Conservation (phyloP, 2,888 invertebrate species). For the Mongoloraphidia duomilia region DNA sequence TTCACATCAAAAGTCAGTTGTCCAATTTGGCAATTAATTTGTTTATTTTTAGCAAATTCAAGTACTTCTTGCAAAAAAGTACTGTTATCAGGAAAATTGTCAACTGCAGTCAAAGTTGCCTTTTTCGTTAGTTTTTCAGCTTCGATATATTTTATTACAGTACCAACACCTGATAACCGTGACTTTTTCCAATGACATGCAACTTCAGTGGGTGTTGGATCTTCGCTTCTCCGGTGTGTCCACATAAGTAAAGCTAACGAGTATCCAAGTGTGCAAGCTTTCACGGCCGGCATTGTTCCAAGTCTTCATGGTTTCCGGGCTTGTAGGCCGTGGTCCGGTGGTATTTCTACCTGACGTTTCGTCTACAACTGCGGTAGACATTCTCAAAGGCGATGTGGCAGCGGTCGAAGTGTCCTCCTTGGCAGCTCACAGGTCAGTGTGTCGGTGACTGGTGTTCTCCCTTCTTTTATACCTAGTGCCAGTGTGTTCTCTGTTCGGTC, state of each 20-base stretch:
- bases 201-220: constrained; percentile 11
- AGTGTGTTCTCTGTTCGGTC: no score
- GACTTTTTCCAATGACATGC: constrained; percentile 15
- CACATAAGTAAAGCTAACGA: constrained; percentile 13
- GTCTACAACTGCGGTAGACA: no score
- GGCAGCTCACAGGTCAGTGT: no score
- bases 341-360: no score
- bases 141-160: constrained; percentile 11
- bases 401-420: no score
- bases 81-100: constrained; percentile 6
- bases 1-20: constrained; percentile 6
- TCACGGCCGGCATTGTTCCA: no score
- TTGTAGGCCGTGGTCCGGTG: no score
- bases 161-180: constrained; percentile 10
- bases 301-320: no score
- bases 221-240: constrained; percentile 11
- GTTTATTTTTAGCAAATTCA: constrained; percentile 5
- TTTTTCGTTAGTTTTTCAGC: not conserved
- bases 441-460: no score
- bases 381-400: no score
- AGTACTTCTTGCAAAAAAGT: constrained; percentile 8
- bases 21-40: constrained; percentile 6
- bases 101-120: not conserved
- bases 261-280: no score
- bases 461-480: no score